Evolutionary conservation across 2,113 vertebrate species (phyloP).

Genomic region (Pollachius pollachius): DNA sequence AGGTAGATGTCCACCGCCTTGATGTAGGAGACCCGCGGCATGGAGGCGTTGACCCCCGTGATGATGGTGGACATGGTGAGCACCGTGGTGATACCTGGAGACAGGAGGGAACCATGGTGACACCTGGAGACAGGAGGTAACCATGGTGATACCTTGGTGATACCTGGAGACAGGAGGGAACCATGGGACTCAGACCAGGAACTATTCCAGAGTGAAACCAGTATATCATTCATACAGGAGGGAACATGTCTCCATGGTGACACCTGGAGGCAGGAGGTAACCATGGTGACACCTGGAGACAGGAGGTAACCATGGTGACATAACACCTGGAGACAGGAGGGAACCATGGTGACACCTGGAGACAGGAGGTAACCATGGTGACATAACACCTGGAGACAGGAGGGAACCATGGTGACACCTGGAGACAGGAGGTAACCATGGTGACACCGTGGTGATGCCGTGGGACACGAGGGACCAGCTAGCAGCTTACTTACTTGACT

Average conservation of each 20-base stretch:
- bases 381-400: conserved; percentile 6
- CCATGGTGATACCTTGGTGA: too few species aligned
- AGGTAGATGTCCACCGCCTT: conserved; percentile 93
- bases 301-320: too few species aligned
- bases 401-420: conserved; percentile 77
- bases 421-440: neutral
- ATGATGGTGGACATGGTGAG: conserved; percentile 80
- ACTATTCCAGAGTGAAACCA: too few species aligned
- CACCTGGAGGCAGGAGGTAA: too few species aligned
- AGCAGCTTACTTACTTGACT: neutral
- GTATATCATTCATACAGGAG: too few species aligned
- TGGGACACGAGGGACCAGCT: too few species aligned
- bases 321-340: conserved; percentile 36
- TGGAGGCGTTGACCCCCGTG: conserved; percentile 90
- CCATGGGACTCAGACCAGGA: too few species aligned
- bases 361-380: neutral
- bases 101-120: neutral
- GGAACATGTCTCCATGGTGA: too few species aligned
- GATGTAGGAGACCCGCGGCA: conserved; percentile 92
- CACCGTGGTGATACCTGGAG: conserved; percentile 74
- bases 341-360: conserved; percentile 75
- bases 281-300: too few species aligned
- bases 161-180: too few species aligned
- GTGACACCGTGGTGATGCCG: too few species aligned
- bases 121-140: too few species aligned